phyloP scores from a whole-genome alignment of 2,888 invertebrate species.

The Conus canariensis region DNA sequence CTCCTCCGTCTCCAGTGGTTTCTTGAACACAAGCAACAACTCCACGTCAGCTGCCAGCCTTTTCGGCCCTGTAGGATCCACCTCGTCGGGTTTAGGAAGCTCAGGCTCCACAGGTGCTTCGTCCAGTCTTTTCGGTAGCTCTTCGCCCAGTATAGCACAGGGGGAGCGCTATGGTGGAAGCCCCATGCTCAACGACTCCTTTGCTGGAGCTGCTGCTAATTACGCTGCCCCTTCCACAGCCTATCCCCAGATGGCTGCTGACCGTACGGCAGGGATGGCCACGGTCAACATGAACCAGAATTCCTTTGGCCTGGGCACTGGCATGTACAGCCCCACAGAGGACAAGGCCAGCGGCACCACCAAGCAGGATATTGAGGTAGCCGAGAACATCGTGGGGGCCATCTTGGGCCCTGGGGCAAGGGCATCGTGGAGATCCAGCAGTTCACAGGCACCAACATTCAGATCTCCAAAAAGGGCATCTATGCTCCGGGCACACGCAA shows the following conservation, averaged over 20 bases:
- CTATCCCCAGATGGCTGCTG: slow-evolving; percentile 56
- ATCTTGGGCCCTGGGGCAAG: slow-evolving; percentile 98
- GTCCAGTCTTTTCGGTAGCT: slow-evolving; percentile 78
- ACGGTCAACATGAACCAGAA: slow-evolving; percentile 85
- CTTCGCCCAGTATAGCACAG: slow-evolving; percentile 69
- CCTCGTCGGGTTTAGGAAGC: slow-evolving; percentile 83
- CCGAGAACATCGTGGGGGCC: slow-evolving; percentile 96
- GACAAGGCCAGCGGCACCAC: slow-evolving; percentile 68
- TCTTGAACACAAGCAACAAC: slow-evolving; percentile 68
- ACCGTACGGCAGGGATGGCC: slow-evolving; percentile 60
- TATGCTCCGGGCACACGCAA: slow-evolving; percentile 98
- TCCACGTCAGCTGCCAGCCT: slow-evolving; percentile 82
- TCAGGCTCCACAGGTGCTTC: slow-evolving; percentile 72
- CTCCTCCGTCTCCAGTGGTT: slow-evolving; percentile 63
- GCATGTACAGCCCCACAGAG: slow-evolving; percentile 75
- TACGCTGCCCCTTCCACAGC: slow-evolving; percentile 58
- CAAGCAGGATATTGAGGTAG: slow-evolving; percentile 89
- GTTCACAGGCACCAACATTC: slow-evolving; percentile 97
- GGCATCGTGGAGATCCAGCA: slow-evolving; percentile 98
- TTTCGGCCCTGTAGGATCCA: slow-evolving; percentile 89
- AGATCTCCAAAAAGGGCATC: slow-evolving; percentile 98
- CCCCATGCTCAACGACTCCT: slow-evolving; percentile 74
- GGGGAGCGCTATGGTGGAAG: slow-evolving; percentile 73
- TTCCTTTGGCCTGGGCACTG: slow-evolving; percentile 90
- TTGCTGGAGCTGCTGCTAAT: slow-evolving; percentile 60